Evolutionary conservation across 2,113 vertebrate genomes (phyloP).

Genomic region (Microtus pennsylvanicus): DNA sequence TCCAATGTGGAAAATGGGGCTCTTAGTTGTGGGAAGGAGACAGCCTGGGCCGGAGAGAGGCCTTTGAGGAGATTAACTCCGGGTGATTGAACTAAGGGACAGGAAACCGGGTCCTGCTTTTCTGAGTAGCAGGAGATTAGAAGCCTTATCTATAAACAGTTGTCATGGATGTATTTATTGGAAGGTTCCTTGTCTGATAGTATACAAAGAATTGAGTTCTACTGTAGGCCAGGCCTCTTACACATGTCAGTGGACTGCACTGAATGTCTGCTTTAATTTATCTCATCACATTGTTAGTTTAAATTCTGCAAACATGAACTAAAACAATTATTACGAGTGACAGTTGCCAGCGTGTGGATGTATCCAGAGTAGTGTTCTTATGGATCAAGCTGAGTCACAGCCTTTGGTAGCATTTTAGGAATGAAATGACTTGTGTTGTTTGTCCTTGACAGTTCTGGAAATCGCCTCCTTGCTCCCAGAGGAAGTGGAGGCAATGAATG

Average conservation of each 20-base stretch:
- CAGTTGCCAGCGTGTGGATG: not conserved
- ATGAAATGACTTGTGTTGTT: not conserved
- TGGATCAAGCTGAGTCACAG: not conserved
- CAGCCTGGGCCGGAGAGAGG: not conserved
- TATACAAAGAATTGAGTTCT: not conserved
- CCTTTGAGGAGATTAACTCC: not conserved
- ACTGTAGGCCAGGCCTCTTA: not conserved
- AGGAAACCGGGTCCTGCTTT: not conserved
- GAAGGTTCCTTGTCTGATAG: conserved; percentile 37
- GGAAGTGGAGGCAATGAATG: not conserved
- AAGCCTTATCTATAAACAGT: conserved; percentile 56
- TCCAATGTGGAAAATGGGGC: not conserved
- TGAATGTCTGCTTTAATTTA: not conserved
- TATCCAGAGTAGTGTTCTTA: not conserved
- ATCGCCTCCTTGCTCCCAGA: not conserved
- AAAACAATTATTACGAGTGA: not conserved
- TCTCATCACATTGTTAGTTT: conserved; percentile 16
- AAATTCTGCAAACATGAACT: not conserved
- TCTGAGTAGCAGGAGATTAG: conserved; percentile 22
- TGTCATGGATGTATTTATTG: conserved; percentile 52
- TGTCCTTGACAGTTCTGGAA: not conserved
- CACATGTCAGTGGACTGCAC: not conserved
- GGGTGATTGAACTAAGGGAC: not conserved
- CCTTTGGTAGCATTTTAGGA: not conserved
- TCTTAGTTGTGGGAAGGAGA: not conserved